phyloP scores from a whole-genome alignment of 2,797 vertebrate genomes.

The Scomberomorus guttatus region DNA sequence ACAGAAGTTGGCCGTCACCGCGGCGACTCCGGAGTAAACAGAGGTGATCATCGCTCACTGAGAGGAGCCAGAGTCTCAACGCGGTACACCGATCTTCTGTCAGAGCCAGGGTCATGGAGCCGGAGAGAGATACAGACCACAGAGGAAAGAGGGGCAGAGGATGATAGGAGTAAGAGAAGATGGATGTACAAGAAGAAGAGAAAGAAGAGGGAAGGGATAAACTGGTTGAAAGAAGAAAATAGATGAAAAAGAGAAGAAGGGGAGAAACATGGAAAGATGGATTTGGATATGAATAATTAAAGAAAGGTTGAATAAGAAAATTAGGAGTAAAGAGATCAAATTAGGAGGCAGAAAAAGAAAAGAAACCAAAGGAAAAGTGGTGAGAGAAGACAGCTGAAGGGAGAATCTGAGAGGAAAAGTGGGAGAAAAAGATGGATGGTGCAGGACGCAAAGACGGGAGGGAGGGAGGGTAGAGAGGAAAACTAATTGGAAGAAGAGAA shows the following conservation, averaged over 20 bases:
- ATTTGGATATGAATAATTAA: background rate
- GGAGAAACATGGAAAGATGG: slow-evolving; percentile 16
- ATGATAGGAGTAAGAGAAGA: background rate
- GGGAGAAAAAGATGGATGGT: slow-evolving; percentile 20
- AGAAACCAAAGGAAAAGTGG: background rate
- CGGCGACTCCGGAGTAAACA: slow-evolving; percentile 42
- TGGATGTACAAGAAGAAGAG: background rate
- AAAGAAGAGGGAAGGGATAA: slow-evolving; percentile 3
- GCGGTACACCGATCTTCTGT: slow-evolving; percentile 61
- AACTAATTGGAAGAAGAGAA: slow-evolving; percentile 24
- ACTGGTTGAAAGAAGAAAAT: slow-evolving; percentile 14
- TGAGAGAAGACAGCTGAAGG: background rate
- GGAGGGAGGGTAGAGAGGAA: background rate
- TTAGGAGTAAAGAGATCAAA: slow-evolving; percentile 1
- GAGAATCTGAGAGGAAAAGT: background rate
- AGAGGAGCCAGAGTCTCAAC: slow-evolving; percentile 31
- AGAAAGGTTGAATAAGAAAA: background rate
- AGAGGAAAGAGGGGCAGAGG: slow-evolving; percentile 17
- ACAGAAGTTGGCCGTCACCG: slow-evolving; percentile 36
- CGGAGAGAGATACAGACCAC: slow-evolving; percentile 21
- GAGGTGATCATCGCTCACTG: slow-evolving; percentile 71
- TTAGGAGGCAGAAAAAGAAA: background rate
- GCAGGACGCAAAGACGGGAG: background rate
- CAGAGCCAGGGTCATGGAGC: slow-evolving; percentile 63
- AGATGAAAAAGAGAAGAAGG: background rate